Percentiles rank a stretch among this genome's conserved stretches.
phyloP scores from a whole-genome alignment of 2,797 vertebrate genomes.

The Psittacula echo region DNA sequence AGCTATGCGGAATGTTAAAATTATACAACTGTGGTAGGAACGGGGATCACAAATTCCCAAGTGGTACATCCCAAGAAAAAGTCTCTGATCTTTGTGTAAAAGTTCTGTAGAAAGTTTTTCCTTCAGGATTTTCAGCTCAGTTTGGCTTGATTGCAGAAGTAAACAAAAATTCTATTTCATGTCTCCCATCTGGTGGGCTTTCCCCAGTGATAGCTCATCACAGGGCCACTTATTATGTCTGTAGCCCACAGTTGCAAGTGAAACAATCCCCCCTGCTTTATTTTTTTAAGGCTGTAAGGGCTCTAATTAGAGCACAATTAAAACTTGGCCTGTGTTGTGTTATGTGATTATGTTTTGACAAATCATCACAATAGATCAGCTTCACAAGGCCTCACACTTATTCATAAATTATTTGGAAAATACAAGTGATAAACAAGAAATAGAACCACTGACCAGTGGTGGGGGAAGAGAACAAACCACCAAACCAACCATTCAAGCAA shows the following conservation, averaged over 20 bases:
- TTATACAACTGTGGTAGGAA: conserved; percentile 43
- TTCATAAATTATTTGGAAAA: conserved; percentile 11
- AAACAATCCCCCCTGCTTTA: background rate
- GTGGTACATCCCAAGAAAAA: conserved; percentile 24
- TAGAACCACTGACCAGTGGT: background rate
- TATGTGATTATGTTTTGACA: conserved; percentile 50
- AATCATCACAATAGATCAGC: conserved; percentile 23
- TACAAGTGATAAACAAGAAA: background rate
- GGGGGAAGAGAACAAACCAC: too few relatives aligned
- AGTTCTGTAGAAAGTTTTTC: conserved; percentile 45
- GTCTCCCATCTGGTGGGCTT: conserved; percentile 31
- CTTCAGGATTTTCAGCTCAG: conserved; percentile 33
- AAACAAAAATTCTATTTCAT: conserved; percentile 33
- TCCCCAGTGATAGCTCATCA: conserved; percentile 5
- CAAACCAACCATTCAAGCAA: background rate
- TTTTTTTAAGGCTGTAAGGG: conserved; percentile 7
- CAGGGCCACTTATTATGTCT: background rate
- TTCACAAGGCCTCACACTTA: background rate
- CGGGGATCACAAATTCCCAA: conserved; percentile 39
- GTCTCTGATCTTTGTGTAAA: conserved; percentile 58
- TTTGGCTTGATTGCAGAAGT: conserved; percentile 61
- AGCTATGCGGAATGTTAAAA: conserved; percentile 68
- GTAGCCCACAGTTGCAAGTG: background rate
- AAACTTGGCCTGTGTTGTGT: conserved; percentile 22
- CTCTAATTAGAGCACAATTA: conserved; percentile 22